Evolutionary conservation across 2,113 vertebrate species (phyloP).

Genomic region (Lycocorax pyrrhopterus): DNA sequence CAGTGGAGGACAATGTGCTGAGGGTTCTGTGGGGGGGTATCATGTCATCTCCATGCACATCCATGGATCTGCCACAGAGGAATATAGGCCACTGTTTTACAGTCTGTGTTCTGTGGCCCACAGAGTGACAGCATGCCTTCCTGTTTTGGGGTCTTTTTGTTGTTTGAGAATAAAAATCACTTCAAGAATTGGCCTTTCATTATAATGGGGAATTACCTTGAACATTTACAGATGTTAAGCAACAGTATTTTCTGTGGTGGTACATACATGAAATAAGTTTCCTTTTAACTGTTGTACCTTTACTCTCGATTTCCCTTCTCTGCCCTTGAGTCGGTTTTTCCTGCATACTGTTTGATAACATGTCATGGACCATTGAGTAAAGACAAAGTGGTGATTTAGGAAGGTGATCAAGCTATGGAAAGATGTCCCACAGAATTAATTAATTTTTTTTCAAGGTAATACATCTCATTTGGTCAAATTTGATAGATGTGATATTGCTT

Average conservation of each 20-base stretch:
- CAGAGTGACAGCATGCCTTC: background rate
- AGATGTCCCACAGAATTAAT: background rate
- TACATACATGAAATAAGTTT: background rate
- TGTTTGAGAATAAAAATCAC: background rate
- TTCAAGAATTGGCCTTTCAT: constrained; percentile 23
- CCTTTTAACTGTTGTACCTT: constrained; percentile 16
- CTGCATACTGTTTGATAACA: background rate
- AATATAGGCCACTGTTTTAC: background rate
- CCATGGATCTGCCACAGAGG: background rate
- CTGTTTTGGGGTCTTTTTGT: background rate
- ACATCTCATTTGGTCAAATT: background rate
- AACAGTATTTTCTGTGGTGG: constrained; percentile 26
- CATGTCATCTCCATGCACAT: background rate
- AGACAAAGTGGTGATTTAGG: background rate
- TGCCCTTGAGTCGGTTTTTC: constrained; percentile 29
- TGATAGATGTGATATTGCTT: background rate
- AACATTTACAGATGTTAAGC: background rate
- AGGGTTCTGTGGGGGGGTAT: background rate
- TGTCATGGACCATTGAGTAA: background rate
- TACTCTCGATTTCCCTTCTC: constrained; percentile 6
- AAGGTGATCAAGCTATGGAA: background rate
- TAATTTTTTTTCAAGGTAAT: background rate
- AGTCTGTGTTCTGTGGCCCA: background rate
- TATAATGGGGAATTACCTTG: background rate
- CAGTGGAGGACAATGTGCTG: background rate